These are phyloP conservation scores for Amazona guildingii DNA, from an alignment of 2,113 vertebrate genomes.

Conservation along the genomic window DNA sequence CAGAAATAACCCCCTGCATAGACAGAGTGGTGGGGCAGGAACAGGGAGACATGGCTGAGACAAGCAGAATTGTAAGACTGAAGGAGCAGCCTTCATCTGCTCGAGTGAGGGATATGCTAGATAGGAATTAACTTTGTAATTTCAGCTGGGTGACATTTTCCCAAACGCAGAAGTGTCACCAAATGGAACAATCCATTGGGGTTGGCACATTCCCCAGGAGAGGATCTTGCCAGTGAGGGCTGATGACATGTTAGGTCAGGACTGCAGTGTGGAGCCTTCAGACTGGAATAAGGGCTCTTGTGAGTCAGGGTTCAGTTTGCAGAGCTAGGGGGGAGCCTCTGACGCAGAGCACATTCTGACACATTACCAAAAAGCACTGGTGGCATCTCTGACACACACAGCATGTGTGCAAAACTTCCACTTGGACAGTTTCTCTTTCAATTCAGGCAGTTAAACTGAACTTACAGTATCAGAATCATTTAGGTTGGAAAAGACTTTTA, in stretches of 20 bases:
- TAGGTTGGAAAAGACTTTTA: not conserved
- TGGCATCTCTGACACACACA: not conserved
- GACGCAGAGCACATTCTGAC: not conserved
- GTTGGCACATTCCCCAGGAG: not conserved
- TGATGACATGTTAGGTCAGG: not conserved
- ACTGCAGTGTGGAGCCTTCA: not conserved
- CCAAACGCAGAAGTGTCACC: not conserved
- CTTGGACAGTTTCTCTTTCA: not conserved
- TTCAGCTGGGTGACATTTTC: not conserved
- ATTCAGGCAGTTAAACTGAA: not conserved
- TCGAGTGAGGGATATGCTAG: not conserved
- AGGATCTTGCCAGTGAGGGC: not conserved
- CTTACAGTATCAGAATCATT: not conserved
- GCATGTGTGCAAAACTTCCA: not conserved
- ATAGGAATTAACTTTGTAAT: not conserved
- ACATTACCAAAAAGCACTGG: fast-evolving
- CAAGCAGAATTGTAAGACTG: not conserved
- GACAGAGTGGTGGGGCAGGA: not conserved
- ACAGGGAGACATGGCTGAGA: not conserved
- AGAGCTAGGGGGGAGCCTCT: not conserved
- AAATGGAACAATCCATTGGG: fast-evolving
- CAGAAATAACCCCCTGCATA: not conserved
- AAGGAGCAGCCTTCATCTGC: not conserved
- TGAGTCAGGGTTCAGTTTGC: not conserved
- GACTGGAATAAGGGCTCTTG: not conserved